Conservation (phyloP, 2,113 vertebrate species). For the Anser brachyrhynchus region DNA sequence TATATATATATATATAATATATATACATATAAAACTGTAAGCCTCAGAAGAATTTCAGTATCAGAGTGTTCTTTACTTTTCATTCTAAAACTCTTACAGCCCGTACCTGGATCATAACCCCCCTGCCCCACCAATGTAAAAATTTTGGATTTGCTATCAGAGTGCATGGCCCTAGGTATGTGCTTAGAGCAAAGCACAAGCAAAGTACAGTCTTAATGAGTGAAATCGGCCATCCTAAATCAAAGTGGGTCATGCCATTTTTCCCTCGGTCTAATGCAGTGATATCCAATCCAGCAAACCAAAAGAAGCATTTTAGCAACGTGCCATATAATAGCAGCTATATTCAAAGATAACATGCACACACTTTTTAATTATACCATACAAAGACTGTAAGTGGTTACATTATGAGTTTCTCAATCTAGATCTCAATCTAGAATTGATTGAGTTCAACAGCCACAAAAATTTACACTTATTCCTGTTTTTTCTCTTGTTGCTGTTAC, state of each 20-base stretch:
- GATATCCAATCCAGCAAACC: not conserved
- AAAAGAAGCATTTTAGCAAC: not conserved
- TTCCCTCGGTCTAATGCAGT: not conserved
- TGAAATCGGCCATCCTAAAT: not conserved
- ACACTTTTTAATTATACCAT: not conserved
- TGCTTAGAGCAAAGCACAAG: not conserved
- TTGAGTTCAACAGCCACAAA: not conserved
- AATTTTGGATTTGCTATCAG: not conserved
- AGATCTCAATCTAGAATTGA: not conserved
- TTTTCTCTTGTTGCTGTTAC: conserved; percentile 5
- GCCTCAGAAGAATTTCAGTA: not conserved
- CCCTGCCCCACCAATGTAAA: not conserved
- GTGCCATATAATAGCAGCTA: not conserved
- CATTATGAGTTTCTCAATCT: not conserved
- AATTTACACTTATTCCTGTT: conserved; percentile 2
- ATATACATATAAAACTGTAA: not conserved
- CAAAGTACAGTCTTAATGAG: not conserved
- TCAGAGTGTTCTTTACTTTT: not conserved
- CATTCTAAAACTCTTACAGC: not conserved
- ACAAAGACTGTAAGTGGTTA: not conserved
- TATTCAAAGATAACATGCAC: not conserved
- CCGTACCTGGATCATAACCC: not conserved
- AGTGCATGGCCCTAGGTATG: not conserved
- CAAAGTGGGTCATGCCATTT: not conserved
- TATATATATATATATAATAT: not conserved